phyloP scores from a whole-genome alignment of 2,797 vertebrate genomes.

The Amphiprion clarkii region DNA sequence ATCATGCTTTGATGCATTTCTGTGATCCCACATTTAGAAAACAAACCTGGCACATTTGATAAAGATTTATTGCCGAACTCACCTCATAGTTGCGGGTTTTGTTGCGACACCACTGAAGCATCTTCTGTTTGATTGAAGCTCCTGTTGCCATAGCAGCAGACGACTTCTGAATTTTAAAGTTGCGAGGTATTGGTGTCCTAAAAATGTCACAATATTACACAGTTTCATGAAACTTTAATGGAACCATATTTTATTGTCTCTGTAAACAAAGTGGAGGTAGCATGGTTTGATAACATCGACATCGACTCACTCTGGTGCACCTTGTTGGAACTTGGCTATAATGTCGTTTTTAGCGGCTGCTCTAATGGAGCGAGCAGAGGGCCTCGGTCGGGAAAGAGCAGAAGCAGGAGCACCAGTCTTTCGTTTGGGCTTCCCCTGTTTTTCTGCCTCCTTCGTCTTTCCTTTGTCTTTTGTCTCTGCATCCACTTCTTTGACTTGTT shows the following conservation, averaged over 20 bases:
- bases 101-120: slow-evolving; percentile 95
- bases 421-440: slow-evolving; percentile 78
- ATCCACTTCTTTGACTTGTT: slow-evolving; percentile 38
- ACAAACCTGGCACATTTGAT: neutral
- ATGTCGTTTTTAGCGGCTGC: slow-evolving; percentile 80
- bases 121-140: slow-evolving; percentile 96
- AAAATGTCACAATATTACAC: slow-evolving; percentile 34
- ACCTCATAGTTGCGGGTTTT: slow-evolving; percentile 96
- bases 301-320: slow-evolving; percentile 80
- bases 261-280: neutral
- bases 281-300: neutral
- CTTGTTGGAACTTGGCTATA: slow-evolving; percentile 87
- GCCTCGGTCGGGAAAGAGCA: slow-evolving; percentile 69
- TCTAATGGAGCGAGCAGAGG: slow-evolving; percentile 69
- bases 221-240: neutral
- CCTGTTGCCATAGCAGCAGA: slow-evolving; percentile 87
- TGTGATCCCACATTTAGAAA: too few species aligned
- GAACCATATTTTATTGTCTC: neutral
- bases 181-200: slow-evolving; percentile 78
- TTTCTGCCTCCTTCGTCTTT: slow-evolving; percentile 72
- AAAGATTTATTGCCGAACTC: slow-evolving; percentile 39
- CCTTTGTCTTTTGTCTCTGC: slow-evolving; percentile 65
- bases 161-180: slow-evolving; percentile 90
- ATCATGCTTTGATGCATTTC: neutral
- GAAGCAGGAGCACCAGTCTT: slow-evolving; percentile 65